Conservation (phyloP, 2,888 invertebrate species). For the Mythimna impura region DNA sequence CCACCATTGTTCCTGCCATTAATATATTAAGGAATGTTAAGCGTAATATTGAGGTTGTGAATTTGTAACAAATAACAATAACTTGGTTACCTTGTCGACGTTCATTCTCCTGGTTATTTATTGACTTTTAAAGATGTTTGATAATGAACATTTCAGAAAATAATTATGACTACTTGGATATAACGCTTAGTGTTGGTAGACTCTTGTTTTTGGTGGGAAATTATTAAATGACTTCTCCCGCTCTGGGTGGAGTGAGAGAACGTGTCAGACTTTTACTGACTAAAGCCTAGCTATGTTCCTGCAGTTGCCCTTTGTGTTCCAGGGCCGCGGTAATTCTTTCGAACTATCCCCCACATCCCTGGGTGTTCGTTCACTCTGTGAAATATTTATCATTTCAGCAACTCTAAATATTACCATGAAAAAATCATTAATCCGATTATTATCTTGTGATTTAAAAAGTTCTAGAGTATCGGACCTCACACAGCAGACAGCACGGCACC, state of each 20-base stretch:
- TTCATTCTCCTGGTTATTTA: neutral
- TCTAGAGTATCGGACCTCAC: slow-evolving; percentile 56
- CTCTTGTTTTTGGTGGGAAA: too few species aligned
- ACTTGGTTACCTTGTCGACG: neutral
- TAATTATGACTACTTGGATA: too few species aligned
- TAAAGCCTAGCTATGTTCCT: too few species aligned
- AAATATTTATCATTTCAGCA: neutral
- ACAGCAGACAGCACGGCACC: slow-evolving; percentile 72
- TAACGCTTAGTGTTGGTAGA: too few species aligned
- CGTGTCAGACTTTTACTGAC: too few species aligned
- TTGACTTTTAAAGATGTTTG: neutral
- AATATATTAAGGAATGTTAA: slow-evolving; percentile 54
- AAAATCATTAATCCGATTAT: neutral
- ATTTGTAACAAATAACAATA: slow-evolving; percentile 22
- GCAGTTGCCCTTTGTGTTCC: too few species aligned
- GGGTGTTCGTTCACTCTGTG: too few species aligned
- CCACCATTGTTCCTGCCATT: slow-evolving; percentile 56
- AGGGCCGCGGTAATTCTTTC: too few species aligned
- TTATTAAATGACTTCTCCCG: too few species aligned
- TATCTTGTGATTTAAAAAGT: too few species aligned
- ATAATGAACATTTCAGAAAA: neutral
- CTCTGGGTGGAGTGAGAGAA: too few species aligned
- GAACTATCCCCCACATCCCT: too few species aligned
- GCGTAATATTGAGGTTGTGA: slow-evolving; percentile 47
- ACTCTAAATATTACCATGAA: neutral